Base-by-base conservation (phyloP, 2,888 invertebrate genomes). In the Lasioglossum malachurum region DNA sequence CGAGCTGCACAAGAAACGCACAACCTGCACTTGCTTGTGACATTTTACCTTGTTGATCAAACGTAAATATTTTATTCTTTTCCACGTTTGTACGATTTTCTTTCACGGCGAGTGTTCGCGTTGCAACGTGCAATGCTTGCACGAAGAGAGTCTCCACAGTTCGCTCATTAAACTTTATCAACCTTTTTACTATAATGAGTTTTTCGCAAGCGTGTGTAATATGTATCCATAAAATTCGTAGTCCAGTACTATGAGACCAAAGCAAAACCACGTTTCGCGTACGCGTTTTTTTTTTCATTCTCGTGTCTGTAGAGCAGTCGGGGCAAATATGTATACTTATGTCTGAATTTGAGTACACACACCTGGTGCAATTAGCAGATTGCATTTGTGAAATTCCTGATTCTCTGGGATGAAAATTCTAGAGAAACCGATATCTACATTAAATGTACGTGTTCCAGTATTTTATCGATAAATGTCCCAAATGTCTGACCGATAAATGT, bases 101-200 rank as follows among this genome's bases (percentile, higher is more conserved):
- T 69, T 69, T 69, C 4, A 38, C 69, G 8, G 69, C 8, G 69
- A 23, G 8, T 69, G 23, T 38, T 35, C 23, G 4, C 35, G 69
- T 38, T 69, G 23, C 23, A 23, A 69, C 23, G 38, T 10, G 69
- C 38, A 10, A 19, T 23, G 69, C 69, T 23, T 10, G 69, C 69
- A 23, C 23, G 69, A 23, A 69, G 19, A 69, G 19, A 69, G 35
- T 69, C 23, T 38, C 38, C 35, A 38, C 35, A 38, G 38, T 69
- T 23, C 69, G 38, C 31, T 38, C 75, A 41, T 71, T 60, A 35
- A 75, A 53, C 41, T 71, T 71, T 41, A 41, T 71, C n/a, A 71
- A 71, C 23, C 71, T 41, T 69, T 69, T 69, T 71, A 71, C 41
- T 71, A 41, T 71, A 71, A 38, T 71, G 41, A 71, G 71, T 41